phyloP scores from a whole-genome alignment of 2,113 vertebrate genomes.

The Herpetotheres cachinnans region DNA sequence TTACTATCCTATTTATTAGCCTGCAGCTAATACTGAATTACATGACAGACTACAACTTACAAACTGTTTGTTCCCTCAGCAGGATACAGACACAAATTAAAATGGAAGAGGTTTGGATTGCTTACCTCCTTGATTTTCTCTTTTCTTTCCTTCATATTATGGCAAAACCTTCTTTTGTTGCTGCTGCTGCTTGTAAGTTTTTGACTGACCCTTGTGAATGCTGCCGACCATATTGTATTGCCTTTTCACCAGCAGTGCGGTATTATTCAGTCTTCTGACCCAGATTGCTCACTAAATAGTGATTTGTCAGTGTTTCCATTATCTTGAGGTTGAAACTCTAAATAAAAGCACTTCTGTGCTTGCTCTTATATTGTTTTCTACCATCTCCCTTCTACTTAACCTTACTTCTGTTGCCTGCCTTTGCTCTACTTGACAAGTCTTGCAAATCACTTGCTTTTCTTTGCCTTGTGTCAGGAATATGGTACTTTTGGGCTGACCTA shows the following conservation, averaged over 20 bases:
- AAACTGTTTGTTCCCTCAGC: constrained; percentile 64
- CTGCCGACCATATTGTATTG: neutral
- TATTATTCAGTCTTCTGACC: neutral
- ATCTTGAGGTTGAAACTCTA: neutral
- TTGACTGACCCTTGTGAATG: neutral
- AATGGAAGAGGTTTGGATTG: constrained; percentile 57
- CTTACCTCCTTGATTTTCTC: constrained; percentile 53
- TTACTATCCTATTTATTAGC: constrained; percentile 32
- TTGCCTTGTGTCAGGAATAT: neutral
- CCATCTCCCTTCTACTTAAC: neutral
- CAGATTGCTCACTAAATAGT: neutral
- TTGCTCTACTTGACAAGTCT: neutral
- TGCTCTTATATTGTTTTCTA: neutral
- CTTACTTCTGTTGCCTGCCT: neutral
- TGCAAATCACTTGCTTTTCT: neutral
- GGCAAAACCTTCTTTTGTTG: neutral
- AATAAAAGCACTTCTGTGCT: neutral
- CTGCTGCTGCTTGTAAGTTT: neutral
- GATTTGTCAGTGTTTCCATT: neutral
- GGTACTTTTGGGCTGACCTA: neutral
- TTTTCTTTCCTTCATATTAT: constrained; percentile 9
- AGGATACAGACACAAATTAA: constrained; percentile 52
- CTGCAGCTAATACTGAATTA: constrained; percentile 1
- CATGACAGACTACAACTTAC: neutral
- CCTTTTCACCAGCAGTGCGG: neutral